A percentile compares a stretch with the other conserved stretches of the same genome.
Evolutionary conservation across 2,113 vertebrate genomes (phyloP).

Genomic region (Callaeas wilsoni): DNA sequence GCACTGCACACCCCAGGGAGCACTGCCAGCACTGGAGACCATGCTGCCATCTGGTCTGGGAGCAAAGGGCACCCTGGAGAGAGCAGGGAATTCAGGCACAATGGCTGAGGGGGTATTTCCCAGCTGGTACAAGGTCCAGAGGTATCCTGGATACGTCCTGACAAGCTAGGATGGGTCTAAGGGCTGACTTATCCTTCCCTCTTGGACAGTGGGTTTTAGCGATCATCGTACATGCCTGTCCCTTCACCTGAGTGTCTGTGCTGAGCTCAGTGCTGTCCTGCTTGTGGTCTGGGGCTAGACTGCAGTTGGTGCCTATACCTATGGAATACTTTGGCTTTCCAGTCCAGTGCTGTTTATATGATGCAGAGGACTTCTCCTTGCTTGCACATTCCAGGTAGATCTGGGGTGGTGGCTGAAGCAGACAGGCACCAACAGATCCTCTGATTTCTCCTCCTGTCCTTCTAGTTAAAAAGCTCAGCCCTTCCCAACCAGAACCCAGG

Average conservation of each 20-base stretch:
- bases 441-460: background rate
- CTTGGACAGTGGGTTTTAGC: background rate
- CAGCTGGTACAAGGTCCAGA: background rate
- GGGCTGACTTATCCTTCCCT: background rate
- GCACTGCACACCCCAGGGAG: background rate
- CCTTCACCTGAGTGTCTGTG: background rate
- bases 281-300: background rate
- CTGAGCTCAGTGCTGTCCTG: background rate
- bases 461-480: background rate
- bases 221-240: background rate
- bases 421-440: background rate
- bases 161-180: background rate
- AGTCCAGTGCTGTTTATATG: background rate
- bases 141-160: background rate
- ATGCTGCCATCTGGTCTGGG: background rate
- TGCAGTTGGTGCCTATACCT: background rate
- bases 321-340: background rate
- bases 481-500: background rate
- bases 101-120: background rate
- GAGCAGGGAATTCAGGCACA: background rate
- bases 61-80: background rate
- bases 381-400: background rate
- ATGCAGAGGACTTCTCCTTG: background rate
- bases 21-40: background rate
- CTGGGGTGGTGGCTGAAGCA: background rate